Evolutionary conservation across 2,113 vertebrate species (phyloP).

Genomic region (Hippocampus zosterae): DNA sequence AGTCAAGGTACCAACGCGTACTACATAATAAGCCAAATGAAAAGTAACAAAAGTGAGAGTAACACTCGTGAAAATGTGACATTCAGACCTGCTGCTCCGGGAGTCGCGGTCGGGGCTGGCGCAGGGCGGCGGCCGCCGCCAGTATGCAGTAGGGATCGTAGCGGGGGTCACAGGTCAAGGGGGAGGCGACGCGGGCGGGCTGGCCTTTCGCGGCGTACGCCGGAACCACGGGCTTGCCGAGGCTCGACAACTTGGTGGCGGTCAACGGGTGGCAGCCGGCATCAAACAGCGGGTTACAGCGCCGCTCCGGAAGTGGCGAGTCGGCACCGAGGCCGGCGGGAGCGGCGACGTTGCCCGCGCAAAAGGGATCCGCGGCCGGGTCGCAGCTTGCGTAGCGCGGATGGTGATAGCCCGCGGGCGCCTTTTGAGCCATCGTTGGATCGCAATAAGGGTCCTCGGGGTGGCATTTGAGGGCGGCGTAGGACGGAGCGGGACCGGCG

Average conservation of each 20-base stretch:
- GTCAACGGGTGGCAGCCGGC: constrained; percentile 71
- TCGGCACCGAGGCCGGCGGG: constrained; percentile 44
- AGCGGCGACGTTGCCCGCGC: constrained; percentile 33
- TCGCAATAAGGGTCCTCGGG: constrained; percentile 72
- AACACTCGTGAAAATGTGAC: constrained; percentile 31
- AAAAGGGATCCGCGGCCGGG: constrained; percentile 67
- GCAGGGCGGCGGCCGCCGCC: constrained; percentile 55
- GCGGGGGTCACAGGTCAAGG: constrained; percentile 66
- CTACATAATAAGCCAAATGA: constrained; percentile 29
- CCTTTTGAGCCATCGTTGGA: constrained; percentile 58
- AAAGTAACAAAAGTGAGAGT: constrained; percentile 32
- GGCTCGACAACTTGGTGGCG: constrained; percentile 60
- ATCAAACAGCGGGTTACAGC: constrained; percentile 74
- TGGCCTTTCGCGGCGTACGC: constrained; percentile 51
- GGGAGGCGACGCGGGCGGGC: constrained; percentile 41
- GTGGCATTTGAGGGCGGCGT: constrained; percentile 67
- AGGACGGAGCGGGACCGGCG: constrained; percentile 57
- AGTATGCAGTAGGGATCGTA: constrained; percentile 68
- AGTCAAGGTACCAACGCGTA: not conserved
- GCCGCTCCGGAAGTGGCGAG: constrained; percentile 52
- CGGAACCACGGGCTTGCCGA: constrained; percentile 66
- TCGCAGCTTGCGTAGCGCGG: constrained; percentile 64
- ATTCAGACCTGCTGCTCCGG: constrained; percentile 70
- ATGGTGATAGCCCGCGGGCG: constrained; percentile 65
- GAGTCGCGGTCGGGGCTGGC: constrained; percentile 45